Conservation (phyloP, 2,888 invertebrate genomes). For the Apodemia duryi region DNA sequence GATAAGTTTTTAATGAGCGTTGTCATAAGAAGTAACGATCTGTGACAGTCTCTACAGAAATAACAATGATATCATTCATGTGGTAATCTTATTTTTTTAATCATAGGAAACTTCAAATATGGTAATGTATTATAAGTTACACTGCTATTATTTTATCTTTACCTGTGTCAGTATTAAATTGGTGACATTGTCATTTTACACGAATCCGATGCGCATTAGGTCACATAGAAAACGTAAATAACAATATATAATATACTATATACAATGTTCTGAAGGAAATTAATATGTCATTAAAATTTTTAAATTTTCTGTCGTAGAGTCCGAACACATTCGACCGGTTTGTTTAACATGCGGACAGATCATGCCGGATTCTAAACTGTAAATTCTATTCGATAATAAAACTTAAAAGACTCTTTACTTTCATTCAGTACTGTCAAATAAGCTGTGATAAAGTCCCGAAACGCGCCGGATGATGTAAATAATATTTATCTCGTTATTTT, state of each 20-base stretch:
- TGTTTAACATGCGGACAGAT: too few relatives aligned
- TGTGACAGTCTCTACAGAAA: constrained; percentile 1
- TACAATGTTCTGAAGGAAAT: too few relatives aligned
- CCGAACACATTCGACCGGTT: too few relatives aligned
- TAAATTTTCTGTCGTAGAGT: too few relatives aligned
- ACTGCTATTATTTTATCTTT: constrained; percentile 17
- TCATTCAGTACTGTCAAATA: too few relatives aligned
- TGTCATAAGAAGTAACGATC: constrained; percentile 3
- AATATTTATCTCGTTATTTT: background rate
- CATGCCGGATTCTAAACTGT: background rate
- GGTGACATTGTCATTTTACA: background rate
- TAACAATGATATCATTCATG: background rate
- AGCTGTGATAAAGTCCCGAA: too few relatives aligned
- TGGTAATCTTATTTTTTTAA: background rate
- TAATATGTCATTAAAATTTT: too few relatives aligned
- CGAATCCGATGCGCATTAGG: too few relatives aligned
- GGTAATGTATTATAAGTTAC: constrained; percentile 46
- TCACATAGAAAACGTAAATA: too few relatives aligned
- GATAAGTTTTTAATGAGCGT: constrained; percentile 6
- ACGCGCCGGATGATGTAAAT: too few relatives aligned
- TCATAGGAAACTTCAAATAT: background rate
- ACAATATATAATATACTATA: too few relatives aligned
- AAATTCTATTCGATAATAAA: background rate
- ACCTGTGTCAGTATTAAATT: background rate
- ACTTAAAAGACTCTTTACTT: background rate